Conservation (phyloP, 2,797 vertebrate genomes). For the Enteromius paludinosus region DNA sequence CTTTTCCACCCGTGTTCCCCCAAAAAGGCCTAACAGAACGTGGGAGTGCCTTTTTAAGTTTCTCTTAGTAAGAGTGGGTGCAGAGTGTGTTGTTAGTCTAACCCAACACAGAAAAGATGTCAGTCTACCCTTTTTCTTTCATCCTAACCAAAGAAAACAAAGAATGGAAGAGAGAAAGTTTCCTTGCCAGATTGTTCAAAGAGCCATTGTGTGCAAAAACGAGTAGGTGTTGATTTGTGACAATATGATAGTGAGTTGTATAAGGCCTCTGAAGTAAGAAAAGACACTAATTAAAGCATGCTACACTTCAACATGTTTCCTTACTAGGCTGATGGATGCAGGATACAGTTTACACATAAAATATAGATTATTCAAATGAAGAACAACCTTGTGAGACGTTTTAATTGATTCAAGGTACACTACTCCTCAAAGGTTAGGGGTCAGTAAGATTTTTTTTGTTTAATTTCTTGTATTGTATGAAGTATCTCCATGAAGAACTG, state of each 20-base stretch:
- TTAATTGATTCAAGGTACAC: not conserved
- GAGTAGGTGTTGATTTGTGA: conserved; percentile 70
- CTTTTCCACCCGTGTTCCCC: conserved; percentile 62
- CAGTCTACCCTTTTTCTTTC: conserved; percentile 55
- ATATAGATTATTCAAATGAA: not conserved
- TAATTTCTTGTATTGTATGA: not conserved
- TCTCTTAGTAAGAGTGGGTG: conserved; percentile 51
- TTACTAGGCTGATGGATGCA: conserved; percentile 19
- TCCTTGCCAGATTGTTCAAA: conserved; percentile 57
- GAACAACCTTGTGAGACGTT: not conserved
- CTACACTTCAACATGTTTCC: conserved; percentile 22
- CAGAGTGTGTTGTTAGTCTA: conserved; percentile 61
- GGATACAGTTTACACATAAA: conserved; percentile 1
- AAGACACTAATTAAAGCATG: conserved; percentile 52
- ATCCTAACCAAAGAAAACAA: conserved; percentile 52
- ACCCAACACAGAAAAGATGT: conserved; percentile 58
- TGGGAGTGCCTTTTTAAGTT: conserved; percentile 52
- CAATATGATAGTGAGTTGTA: conserved; percentile 57
- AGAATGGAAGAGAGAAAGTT: conserved; percentile 60
- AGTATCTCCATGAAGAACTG: not conserved
- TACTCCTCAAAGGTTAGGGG: no score
- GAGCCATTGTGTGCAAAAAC: conserved; percentile 67
- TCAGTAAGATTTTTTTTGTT: no score
- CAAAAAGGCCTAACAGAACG: conserved; percentile 51
- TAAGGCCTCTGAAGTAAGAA: conserved; percentile 41